phyloP scores from a whole-genome alignment of 2,888 invertebrate genomes.

The Labia minor region DNA sequence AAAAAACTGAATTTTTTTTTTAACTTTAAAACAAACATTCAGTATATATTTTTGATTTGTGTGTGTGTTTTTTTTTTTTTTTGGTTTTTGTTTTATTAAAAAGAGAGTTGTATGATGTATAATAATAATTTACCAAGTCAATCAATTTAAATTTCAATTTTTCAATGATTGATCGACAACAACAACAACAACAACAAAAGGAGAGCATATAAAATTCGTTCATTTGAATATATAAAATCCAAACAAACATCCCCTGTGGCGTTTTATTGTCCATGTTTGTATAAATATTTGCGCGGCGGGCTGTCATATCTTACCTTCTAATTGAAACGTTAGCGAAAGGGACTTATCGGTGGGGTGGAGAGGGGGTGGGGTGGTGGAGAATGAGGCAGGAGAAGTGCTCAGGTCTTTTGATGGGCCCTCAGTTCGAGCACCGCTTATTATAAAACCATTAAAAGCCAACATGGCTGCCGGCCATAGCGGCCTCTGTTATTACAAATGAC shows the following conservation, averaged over 20 bases:
- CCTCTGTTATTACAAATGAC: slow-evolving; percentile 13
- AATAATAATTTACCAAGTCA: no score
- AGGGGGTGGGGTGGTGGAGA: background rate
- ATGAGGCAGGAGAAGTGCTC: background rate
- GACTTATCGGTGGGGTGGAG: background rate
- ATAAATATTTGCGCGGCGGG: slow-evolving; percentile 7
- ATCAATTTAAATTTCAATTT: background rate
- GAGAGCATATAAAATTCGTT: background rate
- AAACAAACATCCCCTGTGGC: background rate
- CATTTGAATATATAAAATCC: background rate
- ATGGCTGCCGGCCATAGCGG: slow-evolving; percentile 13
- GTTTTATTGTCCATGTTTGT: background rate
- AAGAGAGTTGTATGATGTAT: no score
- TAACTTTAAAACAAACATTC: no score
- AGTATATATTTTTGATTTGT: no score
- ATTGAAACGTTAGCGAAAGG: background rate
- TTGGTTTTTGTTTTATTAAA: no score
- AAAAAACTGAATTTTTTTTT: no score
- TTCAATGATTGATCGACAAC: background rate
- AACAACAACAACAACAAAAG: background rate
- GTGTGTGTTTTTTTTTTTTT: no score
- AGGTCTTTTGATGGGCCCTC: background rate
- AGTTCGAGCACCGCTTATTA: slow-evolving; percentile 7
- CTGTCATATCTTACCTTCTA: slow-evolving; percentile 4
- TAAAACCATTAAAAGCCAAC: slow-evolving; percentile 3